A percentile compares a stretch with the other conserved stretches of the same genome.
These are phyloP conservation scores for Acrocephalus arundinaceus DNA, from an alignment of 2,113 vertebrate genomes.

Conservation along the genomic window DNA sequence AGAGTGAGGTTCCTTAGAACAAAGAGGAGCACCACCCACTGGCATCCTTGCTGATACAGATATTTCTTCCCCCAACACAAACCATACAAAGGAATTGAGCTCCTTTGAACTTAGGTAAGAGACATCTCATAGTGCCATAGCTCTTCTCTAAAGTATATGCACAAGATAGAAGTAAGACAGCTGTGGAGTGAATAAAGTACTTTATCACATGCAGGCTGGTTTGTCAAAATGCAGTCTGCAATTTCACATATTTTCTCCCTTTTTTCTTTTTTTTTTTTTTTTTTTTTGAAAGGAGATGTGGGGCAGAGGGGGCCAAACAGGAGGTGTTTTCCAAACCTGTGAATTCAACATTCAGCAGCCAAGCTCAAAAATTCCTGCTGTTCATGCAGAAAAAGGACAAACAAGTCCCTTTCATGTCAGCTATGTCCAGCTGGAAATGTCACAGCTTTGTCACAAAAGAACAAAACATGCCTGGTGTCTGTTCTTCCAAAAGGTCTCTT, in stretches of 20 bases:
- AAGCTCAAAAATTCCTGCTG: constrained; percentile 63
- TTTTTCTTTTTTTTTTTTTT: background rate
- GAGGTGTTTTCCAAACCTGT: constrained; percentile 36
- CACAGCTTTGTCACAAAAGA: constrained; percentile 24
- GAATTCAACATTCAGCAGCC: constrained; percentile 55
- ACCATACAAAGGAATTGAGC: background rate
- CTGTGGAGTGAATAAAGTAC: background rate
- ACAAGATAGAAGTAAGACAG: background rate
- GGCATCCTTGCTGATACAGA: background rate
- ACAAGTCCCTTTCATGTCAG: constrained; percentile 51
- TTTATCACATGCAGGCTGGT: background rate
- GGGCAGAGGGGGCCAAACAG: background rate
- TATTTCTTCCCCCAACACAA: background rate
- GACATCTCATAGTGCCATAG: background rate
- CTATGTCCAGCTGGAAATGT: constrained; percentile 50
- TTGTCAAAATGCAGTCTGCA: background rate
- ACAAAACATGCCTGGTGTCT: constrained; percentile 42
- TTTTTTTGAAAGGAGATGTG: background rate
- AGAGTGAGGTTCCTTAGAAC: background rate
- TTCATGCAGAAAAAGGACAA: constrained; percentile 40
- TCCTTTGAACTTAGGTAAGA: background rate
- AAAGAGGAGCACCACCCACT: background rate
- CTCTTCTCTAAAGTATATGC: background rate
- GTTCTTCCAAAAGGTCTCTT: constrained; percentile 46
- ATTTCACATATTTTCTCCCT: background rate